Base-by-base conservation (phyloP, 2,888 invertebrate species). In the Malacosoma neustria region DNA sequence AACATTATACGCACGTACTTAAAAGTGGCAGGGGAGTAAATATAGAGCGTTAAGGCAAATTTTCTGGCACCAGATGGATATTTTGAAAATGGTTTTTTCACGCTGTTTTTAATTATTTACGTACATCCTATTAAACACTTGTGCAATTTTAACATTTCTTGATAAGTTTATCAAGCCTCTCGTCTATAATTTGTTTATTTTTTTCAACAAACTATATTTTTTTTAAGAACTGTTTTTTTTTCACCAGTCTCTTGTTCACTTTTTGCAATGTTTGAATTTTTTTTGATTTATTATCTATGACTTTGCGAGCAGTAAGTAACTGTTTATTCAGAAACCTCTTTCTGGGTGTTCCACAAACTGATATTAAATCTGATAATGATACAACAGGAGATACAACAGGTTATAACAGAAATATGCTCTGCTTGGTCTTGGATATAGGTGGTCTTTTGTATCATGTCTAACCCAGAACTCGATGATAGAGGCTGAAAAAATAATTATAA, bases 31-130 rank as follows among this genome's bases (percentile, higher is more conserved):
- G 45, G 42, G 1, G 40, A 42, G 11, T 42, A 44, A 34, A 43
- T 42, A 33, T 46, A 39, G 6, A 44, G 33, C n/a, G 37, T 43
- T 3, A 43, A 11, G 6, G 38, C 39, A 39, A 46, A 46, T 41
- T 44, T 47, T 31, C 41, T 34, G 4, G 22, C 35, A 30, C 35
- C 44, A 5, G 38, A 35, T 11, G 44, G 36, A 38, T 41, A 41
- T 40, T 44, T 43, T 7, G 35, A 9, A 30, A 43, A 39, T 5
- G 41, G 39, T 30, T 29, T 35, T 29, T 38, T 39, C 7, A 22
- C 22, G 22, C 22, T 35, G 14, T 14, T 6, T 42, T 33, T 30
- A 33, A 32, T 36, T 37, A 9, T 37, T 33, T 13, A 37, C 13
- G 37, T 33, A 37, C 32, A 37, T 33, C 14, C 33, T 29, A 37